Percentiles rank a stretch among this genome's conserved stretches.
phyloP scores from a whole-genome alignment of 1,140 invertebrate species.

The Dreissena rostriformis region DNA sequence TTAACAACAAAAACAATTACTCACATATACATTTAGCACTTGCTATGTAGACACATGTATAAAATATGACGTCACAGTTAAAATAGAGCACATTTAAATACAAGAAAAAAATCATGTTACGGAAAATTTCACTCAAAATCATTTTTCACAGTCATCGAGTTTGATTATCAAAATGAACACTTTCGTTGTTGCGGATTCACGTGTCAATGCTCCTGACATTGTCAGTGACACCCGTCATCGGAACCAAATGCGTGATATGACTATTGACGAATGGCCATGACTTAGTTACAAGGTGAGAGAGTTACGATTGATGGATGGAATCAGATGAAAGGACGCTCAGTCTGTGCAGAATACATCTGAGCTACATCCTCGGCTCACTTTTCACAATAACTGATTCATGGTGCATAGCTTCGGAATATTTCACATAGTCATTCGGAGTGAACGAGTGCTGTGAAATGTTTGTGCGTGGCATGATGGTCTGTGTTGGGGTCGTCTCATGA shows the following conservation, averaged over 20 bases:
- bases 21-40: too few species aligned
- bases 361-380: slow-evolving; percentile 65
- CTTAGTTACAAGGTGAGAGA: neutral
- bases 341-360: neutral
- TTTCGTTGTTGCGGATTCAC: neutral
- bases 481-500: slow-evolving; percentile 52
- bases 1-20: too few species aligned
- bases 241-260: neutral
- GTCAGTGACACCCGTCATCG: neutral
- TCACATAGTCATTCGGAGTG: slow-evolving; percentile 27
- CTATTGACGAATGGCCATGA: neutral
- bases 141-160: neutral
- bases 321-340: slow-evolving; percentile 8
- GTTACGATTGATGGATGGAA: slow-evolving; percentile 52
- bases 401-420: slow-evolving; percentile 57
- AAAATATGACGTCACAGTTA: too few species aligned
- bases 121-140: neutral
- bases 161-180: neutral
- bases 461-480: slow-evolving; percentile 43
- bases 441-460: slow-evolving; percentile 39
- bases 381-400: slow-evolving; percentile 71
- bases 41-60: too few species aligned
- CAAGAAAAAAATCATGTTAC: too few species aligned
- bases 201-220: neutral
- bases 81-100: too few species aligned